Conservation (phyloP, 2,888 invertebrate genomes). For the Ceriagrion tenellum region DNA sequence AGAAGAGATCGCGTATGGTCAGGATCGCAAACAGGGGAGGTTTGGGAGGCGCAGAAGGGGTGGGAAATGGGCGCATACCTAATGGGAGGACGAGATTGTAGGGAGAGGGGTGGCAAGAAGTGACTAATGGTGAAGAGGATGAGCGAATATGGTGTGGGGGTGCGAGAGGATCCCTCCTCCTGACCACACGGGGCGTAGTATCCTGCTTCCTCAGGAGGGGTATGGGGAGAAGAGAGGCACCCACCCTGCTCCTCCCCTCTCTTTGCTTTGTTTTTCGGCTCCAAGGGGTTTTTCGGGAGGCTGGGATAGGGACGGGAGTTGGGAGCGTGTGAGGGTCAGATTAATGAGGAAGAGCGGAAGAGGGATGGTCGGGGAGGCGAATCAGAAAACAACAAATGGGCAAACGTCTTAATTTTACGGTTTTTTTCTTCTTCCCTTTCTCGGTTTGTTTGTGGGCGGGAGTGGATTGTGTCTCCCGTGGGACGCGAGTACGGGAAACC, state of each 20-base stretch:
- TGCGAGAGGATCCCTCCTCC: neutral
- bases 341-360: slow-evolving; percentile 38
- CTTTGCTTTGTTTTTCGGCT: slow-evolving; percentile 28
- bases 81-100: neutral
- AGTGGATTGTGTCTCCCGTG: neutral
- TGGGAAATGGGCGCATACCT: slow-evolving; percentile 11
- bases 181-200: slow-evolving; percentile 23
- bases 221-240: neutral
- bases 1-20: slow-evolving; percentile 44
- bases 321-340: slow-evolving; percentile 2
- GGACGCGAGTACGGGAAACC: neutral
- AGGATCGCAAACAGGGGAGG: neutral
- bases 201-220: neutral
- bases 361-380: slow-evolving; percentile 29
- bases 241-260: neutral
- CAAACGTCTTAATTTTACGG: slow-evolving; percentile 56
- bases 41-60: neutral
- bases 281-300: slow-evolving; percentile 40
- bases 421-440: slow-evolving; percentile 10
- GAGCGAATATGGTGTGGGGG: neutral
- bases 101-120: neutral
- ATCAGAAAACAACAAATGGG: slow-evolving; percentile 66
- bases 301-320: neutral
- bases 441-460: neutral
- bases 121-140: neutral